These are phyloP conservation scores for Ephydatia muelleri DNA, from an alignment of 37 sponge, comb jelly and placozoan species.

Conservation along the genomic window DNA sequence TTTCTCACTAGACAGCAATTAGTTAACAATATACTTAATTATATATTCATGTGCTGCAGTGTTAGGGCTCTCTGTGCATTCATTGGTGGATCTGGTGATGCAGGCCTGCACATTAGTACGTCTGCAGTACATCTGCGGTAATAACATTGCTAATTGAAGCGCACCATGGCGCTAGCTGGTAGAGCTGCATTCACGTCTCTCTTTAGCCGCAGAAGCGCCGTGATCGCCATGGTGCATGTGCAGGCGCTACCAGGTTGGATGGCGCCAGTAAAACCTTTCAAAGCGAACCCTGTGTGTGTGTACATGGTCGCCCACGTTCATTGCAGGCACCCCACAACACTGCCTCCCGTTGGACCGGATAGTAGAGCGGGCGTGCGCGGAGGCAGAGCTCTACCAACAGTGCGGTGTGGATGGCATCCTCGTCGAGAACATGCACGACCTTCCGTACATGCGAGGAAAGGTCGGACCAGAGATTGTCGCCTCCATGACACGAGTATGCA, in stretches of 20 bases:
- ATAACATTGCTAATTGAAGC: no score
- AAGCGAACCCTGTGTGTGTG: not conserved
- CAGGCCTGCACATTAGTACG: no score
- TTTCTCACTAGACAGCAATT: no score
- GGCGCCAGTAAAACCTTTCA: not conserved
- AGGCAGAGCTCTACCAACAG: slow-evolving; percentile 63
- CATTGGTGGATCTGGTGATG: no score
- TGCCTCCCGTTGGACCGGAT: slow-evolving; percentile 37
- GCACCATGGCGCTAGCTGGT: no score
- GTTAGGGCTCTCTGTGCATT: no score
- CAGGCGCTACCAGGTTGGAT: slow-evolving; percentile 78
- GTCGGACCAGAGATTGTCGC: slow-evolving; percentile 78
- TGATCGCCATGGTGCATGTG: slow-evolving; percentile 86
- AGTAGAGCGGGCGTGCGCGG: slow-evolving; percentile 38
- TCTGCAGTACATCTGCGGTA: no score
- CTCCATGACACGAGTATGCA: slow-evolving; percentile 68
- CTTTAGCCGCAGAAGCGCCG: slow-evolving; percentile 11
- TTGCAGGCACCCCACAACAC: slow-evolving; percentile 62
- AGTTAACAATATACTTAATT: no score
- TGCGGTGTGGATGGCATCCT: slow-evolving; percentile 74
- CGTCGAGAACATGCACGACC: slow-evolving; percentile 96
- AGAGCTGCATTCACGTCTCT: not conserved
- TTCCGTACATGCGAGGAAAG: slow-evolving; percentile 65
- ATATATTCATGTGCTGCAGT: no score
- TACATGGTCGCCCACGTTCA: not conserved